phyloP scores from a whole-genome alignment of 2,888 invertebrate species.

The Chymomyza procnemis region DNA sequence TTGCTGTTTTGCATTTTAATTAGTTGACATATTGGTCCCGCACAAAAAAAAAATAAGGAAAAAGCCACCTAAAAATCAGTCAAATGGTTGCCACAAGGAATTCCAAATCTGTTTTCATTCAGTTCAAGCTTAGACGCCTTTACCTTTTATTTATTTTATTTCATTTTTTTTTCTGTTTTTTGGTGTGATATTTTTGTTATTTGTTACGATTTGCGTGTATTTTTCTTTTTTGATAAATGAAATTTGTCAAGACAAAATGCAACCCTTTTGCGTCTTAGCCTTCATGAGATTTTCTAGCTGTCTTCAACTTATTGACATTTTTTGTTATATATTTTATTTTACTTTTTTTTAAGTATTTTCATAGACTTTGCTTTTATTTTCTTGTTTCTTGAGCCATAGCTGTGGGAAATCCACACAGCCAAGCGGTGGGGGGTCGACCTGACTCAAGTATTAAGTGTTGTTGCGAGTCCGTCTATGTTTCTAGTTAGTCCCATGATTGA shows the following conservation, averaged over 20 bases:
- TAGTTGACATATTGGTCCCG: conserved; percentile 28
- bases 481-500: conserved; percentile 20
- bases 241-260: conserved; percentile 12
- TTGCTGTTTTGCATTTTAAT: conserved; percentile 57
- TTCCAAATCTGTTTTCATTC: not conserved
- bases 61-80: too few relatives aligned
- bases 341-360: conserved; percentile 23
- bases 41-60: not conserved
- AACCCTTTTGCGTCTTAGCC: conserved; percentile 10
- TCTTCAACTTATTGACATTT: conserved; percentile 27
- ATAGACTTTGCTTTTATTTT: conserved; percentile 41
- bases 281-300: not conserved
- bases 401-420: conserved; percentile 8
- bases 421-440: too few relatives aligned
- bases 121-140: not conserved
- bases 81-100: not conserved
- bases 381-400: not conserved
- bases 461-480: conserved; percentile 1
- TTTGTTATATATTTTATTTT: conserved; percentile 31
- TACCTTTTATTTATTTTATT: not conserved
- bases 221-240: not conserved
- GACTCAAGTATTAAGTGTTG: not conserved
- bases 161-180: too few relatives aligned
- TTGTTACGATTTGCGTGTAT: not conserved
- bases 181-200: not conserved